A percentile compares a stretch with the other conserved stretches of the same genome.
Evolutionary conservation across 2,888 invertebrate genomes (phyloP).

Genomic region (Helicoverpa assulta): DNA sequence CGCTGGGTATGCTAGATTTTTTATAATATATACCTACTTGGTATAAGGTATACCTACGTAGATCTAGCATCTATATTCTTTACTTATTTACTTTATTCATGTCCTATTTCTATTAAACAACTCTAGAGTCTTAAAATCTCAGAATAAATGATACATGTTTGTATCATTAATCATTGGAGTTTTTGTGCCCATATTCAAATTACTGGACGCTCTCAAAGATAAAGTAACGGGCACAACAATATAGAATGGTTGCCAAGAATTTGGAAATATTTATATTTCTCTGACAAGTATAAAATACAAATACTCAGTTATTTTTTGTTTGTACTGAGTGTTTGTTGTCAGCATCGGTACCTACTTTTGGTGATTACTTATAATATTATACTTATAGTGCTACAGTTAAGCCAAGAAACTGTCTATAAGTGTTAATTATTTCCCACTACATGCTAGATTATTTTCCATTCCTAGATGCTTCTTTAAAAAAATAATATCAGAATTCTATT

Average conservation of each 20-base stretch:
- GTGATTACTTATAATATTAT: too few relatives aligned
- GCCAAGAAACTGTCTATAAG: slow-evolving; percentile 31
- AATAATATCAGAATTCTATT: not conserved
- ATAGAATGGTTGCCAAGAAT: slow-evolving; percentile 39
- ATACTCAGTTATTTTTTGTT: slow-evolving; percentile 5
- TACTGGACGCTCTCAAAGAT: not conserved
- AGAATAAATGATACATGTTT: too few relatives aligned
- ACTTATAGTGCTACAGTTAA: not conserved
- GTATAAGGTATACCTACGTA: too few relatives aligned
- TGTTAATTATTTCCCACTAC: slow-evolving; percentile 13
- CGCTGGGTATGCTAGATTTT: not conserved
- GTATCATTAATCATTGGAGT: too few relatives aligned
- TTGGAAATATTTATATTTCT: slow-evolving; percentile 27
- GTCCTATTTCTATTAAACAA: too few relatives aligned
- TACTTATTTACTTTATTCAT: too few relatives aligned
- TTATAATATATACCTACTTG: not conserved
- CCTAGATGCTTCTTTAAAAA: too few relatives aligned
- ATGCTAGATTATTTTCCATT: too few relatives aligned
- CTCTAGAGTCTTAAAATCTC: too few relatives aligned
- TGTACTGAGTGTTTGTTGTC: slow-evolving; percentile 12
- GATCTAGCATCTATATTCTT: too few relatives aligned
- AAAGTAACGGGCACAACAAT: slow-evolving; percentile 6
- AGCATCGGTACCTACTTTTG: slow-evolving; percentile 1
- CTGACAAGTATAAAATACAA: slow-evolving; percentile 32
- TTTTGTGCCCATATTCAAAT: slow-evolving; percentile 31